Conservation (phyloP, 2,797 vertebrate genomes). For the Danio kyathit region DNA sequence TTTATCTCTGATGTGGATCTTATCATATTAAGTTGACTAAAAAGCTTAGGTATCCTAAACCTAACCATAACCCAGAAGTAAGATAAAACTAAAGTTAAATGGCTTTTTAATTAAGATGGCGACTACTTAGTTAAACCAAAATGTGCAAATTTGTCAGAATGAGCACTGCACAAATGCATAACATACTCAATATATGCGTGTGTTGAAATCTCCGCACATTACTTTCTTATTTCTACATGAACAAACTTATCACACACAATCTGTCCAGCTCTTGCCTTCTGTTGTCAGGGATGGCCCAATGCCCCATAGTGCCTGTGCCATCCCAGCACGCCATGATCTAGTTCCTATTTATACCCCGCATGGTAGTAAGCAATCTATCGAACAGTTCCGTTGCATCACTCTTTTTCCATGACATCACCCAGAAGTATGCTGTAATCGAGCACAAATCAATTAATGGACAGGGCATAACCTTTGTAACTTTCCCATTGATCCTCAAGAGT, state of each 20-base stretch:
- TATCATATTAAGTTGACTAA: too few species aligned
- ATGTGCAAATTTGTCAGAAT: too few species aligned
- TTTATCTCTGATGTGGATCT: too few species aligned
- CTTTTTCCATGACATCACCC: slow-evolving; percentile 66
- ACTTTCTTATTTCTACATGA: neutral
- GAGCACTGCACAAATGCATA: neutral
- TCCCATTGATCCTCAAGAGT: slow-evolving; percentile 1
- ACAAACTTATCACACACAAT: slow-evolving; percentile 51
- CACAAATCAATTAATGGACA: slow-evolving; percentile 15
- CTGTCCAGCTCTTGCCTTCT: slow-evolving; percentile 58
- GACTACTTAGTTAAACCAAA: too few species aligned
- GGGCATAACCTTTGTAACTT: neutral
- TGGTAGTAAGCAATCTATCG: slow-evolving; percentile 45
- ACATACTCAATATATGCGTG: neutral
- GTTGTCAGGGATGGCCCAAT: slow-evolving; percentile 49
- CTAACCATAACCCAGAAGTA: too few species aligned
- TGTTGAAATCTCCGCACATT: neutral
- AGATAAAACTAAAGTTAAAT: too few species aligned
- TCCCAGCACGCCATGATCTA: slow-evolving; percentile 57
- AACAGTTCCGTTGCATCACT: slow-evolving; percentile 51
- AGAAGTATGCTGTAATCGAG: slow-evolving; percentile 11
- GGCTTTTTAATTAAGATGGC: too few species aligned
- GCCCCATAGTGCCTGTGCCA: slow-evolving; percentile 43
- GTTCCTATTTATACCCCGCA: slow-evolving; percentile 58
- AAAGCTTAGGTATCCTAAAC: too few species aligned